A percentile compares a stretch with the other conserved stretches of the same genome.
These are phyloP conservation scores for Malurus alboscapulatus DNA, from an alignment of 2,113 vertebrate genomes.

Conservation along the genomic window DNA sequence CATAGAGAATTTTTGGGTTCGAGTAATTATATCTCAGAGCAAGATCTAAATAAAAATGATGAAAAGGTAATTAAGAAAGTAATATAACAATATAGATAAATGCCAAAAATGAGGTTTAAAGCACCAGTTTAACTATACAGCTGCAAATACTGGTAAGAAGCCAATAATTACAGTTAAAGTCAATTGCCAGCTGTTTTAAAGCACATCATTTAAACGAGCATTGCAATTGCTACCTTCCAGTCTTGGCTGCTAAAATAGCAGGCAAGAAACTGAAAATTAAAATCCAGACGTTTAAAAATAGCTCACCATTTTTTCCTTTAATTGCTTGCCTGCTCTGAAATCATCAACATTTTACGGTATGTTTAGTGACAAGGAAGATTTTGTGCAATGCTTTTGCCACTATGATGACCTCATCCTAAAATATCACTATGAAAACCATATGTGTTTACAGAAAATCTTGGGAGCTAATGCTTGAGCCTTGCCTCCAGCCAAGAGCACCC, in stretches of 20 bases:
- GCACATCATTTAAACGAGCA: neutral
- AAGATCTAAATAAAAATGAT: conserved; percentile 70
- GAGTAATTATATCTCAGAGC: conserved; percentile 59
- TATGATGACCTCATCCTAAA: neutral
- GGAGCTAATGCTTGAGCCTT: neutral
- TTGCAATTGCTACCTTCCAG: conserved; percentile 23
- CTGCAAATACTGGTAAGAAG: conserved; percentile 67
- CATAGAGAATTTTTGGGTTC: conserved; percentile 34
- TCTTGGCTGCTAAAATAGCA: neutral
- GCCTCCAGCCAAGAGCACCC: neutral
- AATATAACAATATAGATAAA: conserved; percentile 63
- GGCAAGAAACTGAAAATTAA: conserved; percentile 23
- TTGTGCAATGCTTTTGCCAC: neutral
- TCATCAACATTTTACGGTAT: neutral
- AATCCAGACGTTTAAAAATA: conserved; percentile 24
- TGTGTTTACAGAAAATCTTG: neutral
- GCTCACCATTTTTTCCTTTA: neutral
- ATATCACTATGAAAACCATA: neutral
- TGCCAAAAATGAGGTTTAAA: conserved; percentile 54
- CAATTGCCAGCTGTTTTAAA: conserved; percentile 36
- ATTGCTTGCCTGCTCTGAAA: conserved; percentile 20
- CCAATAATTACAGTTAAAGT: conserved; percentile 63
- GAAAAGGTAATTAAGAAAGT: conserved; percentile 53
- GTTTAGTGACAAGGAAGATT: neutral
- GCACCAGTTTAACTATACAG: conserved; percentile 36